Evolutionary conservation across 2,888 invertebrate species (phyloP).

Genomic region (Galerucella pusilla): DNA sequence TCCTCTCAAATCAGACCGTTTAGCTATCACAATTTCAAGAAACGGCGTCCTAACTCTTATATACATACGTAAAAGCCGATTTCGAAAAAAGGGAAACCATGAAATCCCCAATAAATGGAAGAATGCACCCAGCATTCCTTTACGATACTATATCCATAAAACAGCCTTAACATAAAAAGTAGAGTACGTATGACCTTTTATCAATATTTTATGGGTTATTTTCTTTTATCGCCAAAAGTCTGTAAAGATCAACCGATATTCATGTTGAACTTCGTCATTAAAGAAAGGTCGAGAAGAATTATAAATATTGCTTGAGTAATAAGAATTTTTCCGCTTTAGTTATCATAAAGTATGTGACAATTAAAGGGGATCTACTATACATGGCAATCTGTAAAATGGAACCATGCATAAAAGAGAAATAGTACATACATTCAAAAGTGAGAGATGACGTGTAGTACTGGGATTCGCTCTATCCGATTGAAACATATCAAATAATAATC

Average conservation of each 20-base stretch:
- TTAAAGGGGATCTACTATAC: too few relatives aligned
- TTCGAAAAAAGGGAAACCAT: slow-evolving; percentile 21
- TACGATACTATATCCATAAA: slow-evolving; percentile 21
- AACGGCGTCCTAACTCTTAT: slow-evolving; percentile 5
- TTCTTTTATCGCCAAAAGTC: slow-evolving; percentile 26
- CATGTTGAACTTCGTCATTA: slow-evolving; percentile 29
- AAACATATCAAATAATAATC: too few relatives aligned
- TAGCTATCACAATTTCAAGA: not conserved
- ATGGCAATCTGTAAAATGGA: too few relatives aligned
- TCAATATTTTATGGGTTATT: slow-evolving; percentile 34
- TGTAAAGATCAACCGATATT: slow-evolving; percentile 29
- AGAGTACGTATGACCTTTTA: slow-evolving; percentile 28
- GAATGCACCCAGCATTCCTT: slow-evolving; percentile 20
- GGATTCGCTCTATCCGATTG: too few relatives aligned
- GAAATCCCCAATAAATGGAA: slow-evolving; percentile 27
- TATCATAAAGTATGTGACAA: too few relatives aligned
- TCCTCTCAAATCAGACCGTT: not conserved
- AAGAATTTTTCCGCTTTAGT: not conserved
- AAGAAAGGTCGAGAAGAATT: slow-evolving; percentile 24
- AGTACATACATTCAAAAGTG: too few relatives aligned
- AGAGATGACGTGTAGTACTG: too few relatives aligned
- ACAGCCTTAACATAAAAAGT: slow-evolving; percentile 28
- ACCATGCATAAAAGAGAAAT: too few relatives aligned
- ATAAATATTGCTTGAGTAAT: slow-evolving; percentile 13
- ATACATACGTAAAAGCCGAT: slow-evolving; percentile 22